Evolutionary conservation across 2,888 invertebrate species (phyloP).

Genomic region (Lepidocyrtinus sp.): DNA sequence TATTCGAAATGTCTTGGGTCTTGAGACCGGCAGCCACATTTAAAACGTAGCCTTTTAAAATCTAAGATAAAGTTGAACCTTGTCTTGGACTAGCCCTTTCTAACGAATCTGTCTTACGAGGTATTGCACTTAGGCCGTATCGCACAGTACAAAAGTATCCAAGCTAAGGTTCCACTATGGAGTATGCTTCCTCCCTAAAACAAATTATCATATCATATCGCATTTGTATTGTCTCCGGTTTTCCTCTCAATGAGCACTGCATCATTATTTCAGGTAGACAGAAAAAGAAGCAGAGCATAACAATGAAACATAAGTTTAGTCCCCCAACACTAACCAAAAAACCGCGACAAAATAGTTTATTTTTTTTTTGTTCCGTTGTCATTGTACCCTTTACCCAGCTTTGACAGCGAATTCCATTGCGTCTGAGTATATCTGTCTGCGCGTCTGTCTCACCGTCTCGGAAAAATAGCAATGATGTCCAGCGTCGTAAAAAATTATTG

Average conservation of each 20-base stretch:
- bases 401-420: not conserved
- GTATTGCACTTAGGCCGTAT: slow-evolving; percentile 50
- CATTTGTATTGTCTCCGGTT: not conserved
- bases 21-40: not conserved
- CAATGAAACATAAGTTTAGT: not conserved
- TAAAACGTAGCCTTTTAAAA: not conserved
- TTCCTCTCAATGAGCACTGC: not conserved
- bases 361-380: not conserved
- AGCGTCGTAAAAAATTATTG: too few species aligned
- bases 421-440: not conserved
- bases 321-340: not conserved
- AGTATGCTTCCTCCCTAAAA: slow-evolving; percentile 10
- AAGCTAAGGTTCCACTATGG: too few species aligned
- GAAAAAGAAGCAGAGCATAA: not conserved
- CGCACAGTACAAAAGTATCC: not conserved
- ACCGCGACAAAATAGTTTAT: not conserved
- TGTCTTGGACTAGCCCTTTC: not conserved
- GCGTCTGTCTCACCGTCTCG: not conserved
- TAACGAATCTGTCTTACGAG: slow-evolving; percentile 28
- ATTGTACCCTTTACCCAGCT: not conserved
- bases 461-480: not conserved
- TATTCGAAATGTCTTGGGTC: not conserved
- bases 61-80: not conserved
- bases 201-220: too few species aligned
- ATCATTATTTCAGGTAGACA: not conserved